phyloP scores from a whole-genome alignment of 2,797 vertebrate genomes.

The Tokudaia muenninki region DNA sequence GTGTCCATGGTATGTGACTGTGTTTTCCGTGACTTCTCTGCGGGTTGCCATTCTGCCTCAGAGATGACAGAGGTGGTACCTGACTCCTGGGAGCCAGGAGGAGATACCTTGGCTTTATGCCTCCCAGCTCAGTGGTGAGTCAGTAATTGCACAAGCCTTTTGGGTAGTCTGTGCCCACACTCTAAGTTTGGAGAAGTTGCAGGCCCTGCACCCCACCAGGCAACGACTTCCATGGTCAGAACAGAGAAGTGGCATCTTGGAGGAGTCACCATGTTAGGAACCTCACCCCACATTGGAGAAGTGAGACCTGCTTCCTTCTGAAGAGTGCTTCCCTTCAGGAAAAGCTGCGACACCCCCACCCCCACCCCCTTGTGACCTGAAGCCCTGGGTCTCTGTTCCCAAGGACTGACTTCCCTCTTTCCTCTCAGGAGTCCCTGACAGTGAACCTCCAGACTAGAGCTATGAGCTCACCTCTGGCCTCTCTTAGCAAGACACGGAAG shows the following conservation, averaged over 20 bases:
- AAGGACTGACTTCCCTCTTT: conserved; percentile 50
- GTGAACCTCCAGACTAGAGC: conserved; percentile 60
- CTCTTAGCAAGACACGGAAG: conserved; percentile 89
- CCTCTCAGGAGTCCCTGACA: conserved; percentile 67
- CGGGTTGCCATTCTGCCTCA: neutral
- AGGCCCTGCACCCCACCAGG: neutral
- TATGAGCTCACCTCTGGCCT: conserved; percentile 91
- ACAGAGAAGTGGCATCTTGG: neutral
- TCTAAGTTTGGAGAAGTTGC: neutral
- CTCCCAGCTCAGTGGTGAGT: neutral
- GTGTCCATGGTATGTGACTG: too few relatives aligned
- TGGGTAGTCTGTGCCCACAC: neutral
- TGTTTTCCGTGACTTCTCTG: neutral
- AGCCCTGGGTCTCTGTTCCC: neutral
- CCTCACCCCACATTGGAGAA: neutral
- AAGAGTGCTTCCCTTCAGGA: neutral
- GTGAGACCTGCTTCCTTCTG: neutral
- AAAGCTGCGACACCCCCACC: neutral
- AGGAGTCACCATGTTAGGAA: neutral
- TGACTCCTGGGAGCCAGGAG: neutral
- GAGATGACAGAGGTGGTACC: neutral
- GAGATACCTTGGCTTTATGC: neutral
- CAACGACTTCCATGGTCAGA: neutral
- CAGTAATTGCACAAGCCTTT: neutral
- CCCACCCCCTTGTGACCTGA: neutral